These are phyloP conservation scores for Cloeon dipterum DNA, from an alignment of 2,888 invertebrate species.

Conservation along the genomic window DNA sequence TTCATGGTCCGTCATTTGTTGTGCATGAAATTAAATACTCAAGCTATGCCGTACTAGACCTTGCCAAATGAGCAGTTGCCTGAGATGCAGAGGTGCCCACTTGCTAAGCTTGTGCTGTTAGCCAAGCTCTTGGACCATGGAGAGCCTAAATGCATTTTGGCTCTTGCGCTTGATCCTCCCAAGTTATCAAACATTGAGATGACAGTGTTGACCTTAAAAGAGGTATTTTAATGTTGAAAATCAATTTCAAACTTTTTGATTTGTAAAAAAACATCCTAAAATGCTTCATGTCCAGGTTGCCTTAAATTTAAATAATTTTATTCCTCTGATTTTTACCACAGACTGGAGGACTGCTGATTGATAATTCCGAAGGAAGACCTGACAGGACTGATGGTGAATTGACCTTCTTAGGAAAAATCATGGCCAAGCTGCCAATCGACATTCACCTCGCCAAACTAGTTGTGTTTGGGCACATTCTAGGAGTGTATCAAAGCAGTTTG, in stretches of 20 bases:
- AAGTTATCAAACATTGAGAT: slow-evolving; percentile 55
- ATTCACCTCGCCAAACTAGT: slow-evolving; percentile 63
- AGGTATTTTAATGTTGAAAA: slow-evolving; percentile 22
- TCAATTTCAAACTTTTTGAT: neutral
- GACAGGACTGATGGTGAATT: slow-evolving; percentile 54
- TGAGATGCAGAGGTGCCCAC: slow-evolving; percentile 57
- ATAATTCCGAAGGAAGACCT: slow-evolving; percentile 24
- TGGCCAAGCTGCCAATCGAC: slow-evolving; percentile 65
- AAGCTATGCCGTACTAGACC: slow-evolving; percentile 5
- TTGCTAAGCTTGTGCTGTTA: slow-evolving; percentile 56
- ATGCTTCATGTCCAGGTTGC: slow-evolving; percentile 1
- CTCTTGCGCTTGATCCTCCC: slow-evolving; percentile 70
- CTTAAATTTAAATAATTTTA: too few species aligned
- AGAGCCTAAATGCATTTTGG: slow-evolving; percentile 53
- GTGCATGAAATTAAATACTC: too few species aligned
- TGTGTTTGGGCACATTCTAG: slow-evolving; percentile 65
- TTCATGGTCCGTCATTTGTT: too few species aligned
- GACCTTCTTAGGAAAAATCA: slow-evolving; percentile 62
- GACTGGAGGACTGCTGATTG: slow-evolving; percentile 55
- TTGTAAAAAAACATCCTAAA: neutral
- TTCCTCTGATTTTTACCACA: too few species aligned
- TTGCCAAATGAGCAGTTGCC: slow-evolving; percentile 35
- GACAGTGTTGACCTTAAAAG: slow-evolving; percentile 67
- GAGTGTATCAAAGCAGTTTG: slow-evolving; percentile 58
- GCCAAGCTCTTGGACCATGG: slow-evolving; percentile 66